A percentile compares a stretch with the other conserved stretches of the same genome.
Conservation (phyloP, 2,797 vertebrate genomes). For the Nothura maculosa region DNA sequence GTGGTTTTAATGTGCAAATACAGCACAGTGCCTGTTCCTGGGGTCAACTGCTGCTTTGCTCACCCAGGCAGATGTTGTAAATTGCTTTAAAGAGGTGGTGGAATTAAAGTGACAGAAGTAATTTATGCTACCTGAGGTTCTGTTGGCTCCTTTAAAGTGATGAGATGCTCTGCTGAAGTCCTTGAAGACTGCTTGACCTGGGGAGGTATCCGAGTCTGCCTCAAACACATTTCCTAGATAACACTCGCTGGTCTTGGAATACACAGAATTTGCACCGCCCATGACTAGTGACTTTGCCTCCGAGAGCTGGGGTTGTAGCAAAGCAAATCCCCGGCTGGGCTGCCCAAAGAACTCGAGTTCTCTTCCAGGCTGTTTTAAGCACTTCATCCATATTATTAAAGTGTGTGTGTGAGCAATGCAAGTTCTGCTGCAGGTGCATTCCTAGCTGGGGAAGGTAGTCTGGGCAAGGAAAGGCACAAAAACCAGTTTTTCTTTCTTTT, state of each 20-base stretch:
- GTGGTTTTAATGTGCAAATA: constrained; percentile 26
- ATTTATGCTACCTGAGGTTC: constrained; percentile 58
- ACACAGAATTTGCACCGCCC: not conserved
- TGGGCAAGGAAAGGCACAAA: not conserved
- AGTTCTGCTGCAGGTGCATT: not conserved
- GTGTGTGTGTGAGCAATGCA: not conserved
- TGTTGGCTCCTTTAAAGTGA: not conserved
- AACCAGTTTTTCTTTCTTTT: not conserved
- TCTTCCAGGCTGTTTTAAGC: not conserved
- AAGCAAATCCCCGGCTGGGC: not conserved
- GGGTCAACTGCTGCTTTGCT: constrained; percentile 44
- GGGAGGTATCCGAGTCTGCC: not conserved
- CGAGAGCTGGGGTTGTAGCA: not conserved
- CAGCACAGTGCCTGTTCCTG: not conserved
- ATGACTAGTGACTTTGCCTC: not conserved
- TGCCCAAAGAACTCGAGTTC: not conserved
- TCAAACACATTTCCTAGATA: not conserved
- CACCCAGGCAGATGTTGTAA: constrained; percentile 38
- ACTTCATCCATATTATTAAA: not conserved
- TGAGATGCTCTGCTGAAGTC: not conserved
- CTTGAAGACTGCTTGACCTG: not conserved
- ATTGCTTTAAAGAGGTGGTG: constrained; percentile 53
- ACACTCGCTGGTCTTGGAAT: not conserved
- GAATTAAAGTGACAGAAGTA: constrained; percentile 68
- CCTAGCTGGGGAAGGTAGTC: not conserved